Base-by-base conservation (phyloP, 2,888 invertebrate genomes). In the Biston stratarius region DNA sequence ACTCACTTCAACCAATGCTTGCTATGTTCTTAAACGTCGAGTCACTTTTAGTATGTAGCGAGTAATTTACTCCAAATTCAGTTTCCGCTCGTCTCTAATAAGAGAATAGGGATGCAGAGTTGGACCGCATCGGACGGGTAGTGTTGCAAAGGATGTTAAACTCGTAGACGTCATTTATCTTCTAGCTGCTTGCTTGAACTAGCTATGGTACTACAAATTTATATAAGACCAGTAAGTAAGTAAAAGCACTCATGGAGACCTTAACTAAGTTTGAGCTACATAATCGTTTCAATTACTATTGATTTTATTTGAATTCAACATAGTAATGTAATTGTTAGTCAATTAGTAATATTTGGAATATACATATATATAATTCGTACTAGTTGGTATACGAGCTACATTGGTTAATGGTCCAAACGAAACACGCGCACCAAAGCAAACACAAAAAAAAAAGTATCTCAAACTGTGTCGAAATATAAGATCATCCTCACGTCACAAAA, bases 401-500 rank as follows among this genome's bases (percentile, higher is more conserved):
- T 24, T 24, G 24, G 24, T 24, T 24, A 3, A 24, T 24, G 1
- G 24, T 24, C 24, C 24, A 24, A 24, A 24, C 24, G 3, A 24
- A 24, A 24, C 24, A 2, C 24, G 24, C 24, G 24, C 24, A 24
- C 24, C 24, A 9, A 8, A 48, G 15, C 11, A 36, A 61, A 61
- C 14, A 40, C 52, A 61, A 44, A 61, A 6, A 14, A 14, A 51
- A 53, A 36, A 14, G 40, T 52, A 52, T 52, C 9, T 34, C 38
- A 12, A 24, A 15, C 6, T 12, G 24, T 12, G 14, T 24, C 42
- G 34, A 48, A 38, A 40, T 38, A 34, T 40, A 14, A 14, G 34
- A 65, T 56, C 72, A 69, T 49, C 49, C 24, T 62, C 69, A 67
- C 72, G 70, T 74, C 70, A 71, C 49, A 76, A 82, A 58, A 67